Base-by-base conservation (phyloP, 2,888 invertebrate species). In the Podotricha telesiphe region DNA sequence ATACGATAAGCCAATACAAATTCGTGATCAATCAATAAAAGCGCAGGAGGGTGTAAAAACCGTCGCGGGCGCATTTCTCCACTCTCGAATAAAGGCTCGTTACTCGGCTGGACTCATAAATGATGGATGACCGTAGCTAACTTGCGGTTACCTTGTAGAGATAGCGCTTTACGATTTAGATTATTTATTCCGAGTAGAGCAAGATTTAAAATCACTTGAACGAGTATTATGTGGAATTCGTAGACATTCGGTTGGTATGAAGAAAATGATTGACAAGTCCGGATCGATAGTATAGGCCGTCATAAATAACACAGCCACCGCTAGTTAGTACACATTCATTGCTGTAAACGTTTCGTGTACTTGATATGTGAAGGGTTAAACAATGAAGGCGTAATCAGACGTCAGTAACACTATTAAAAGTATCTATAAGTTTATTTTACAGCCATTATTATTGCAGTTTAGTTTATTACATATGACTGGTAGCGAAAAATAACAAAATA, bases 241-340 rank as follows among this genome's bases (percentile, higher is more conserved):
- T 79, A 83, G 77, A 78, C 80, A 82, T 83, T 80, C 82, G 79
- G 82, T 79, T 77, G 77, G 80, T 81, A 69, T 73, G 80, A 79
- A 77, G 77, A 80, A 75, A 74, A 74, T 90, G 91, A 92, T 90
- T 90, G 93, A 93, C 93, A 92, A 92, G 92, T 91, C 86, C 89
- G 86, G 84, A 80, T 82, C 89, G 89, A 91, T 89, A 80, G 84
- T 86, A 89, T 89, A 89, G 80, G 79, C 79, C 82, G 82, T 89
- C 87, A 91, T 92, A 90, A 90, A 91, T 91, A 90, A 91, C 85
- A 81, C 85, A 85, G 88, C 88, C 88, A 88, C 86, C 76, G 83
- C 89, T 92, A 88, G 92, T 92, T 91, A 91, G 89, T 84, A 84
- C 84, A 88, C 86, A 91, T 92, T 91, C 91, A 92, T 83, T 76